Evolutionary conservation across 2,113 vertebrate species (phyloP), one percentile per base, ranked within the genome.

Genomic region (Catharus minimus): DNA sequence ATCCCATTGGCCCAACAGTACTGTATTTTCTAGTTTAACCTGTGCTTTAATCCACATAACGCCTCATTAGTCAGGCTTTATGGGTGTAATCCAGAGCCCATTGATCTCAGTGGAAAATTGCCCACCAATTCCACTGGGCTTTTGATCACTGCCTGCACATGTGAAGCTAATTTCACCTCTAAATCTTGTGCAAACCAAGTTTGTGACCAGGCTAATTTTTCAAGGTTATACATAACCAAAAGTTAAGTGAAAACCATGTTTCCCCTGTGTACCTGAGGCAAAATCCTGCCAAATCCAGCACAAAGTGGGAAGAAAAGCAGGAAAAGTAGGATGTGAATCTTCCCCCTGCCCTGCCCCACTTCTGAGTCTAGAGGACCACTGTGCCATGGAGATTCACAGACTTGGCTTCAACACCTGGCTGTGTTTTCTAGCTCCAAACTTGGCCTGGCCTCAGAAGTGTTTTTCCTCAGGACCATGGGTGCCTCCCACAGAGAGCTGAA

Each of bases 401-500:
- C 89, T 94, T 95, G 74, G 67, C 67, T 96, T 90, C 78, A 80
- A 56, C 49, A 84, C 74, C 75, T 93, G 78, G 50, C 72, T 69
- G 24, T 62, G 61, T 32, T 82, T 27, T 91, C 84, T 50, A 73
- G 65, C 24, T 71, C 38, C 53, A 84, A 47, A 73, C 6, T 87
- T 89, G 77, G 57, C 57, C 50, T 82, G 53, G 69, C 47, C 62
- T 94, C 62, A 95, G 76, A 93, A 76, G 33, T 66, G 66, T n/a
- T 94, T 60, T 86, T 57, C 88, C 76, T 90, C 79, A 89, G 50
- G 81, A 86, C n/a, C 71, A 72, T 90, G 57, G 83, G 76, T 89
- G 74, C 72, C 94, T 96, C 90, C 86, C 83, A 95, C 43, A 69
- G 81, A 95, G 88, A 71, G 95, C 91, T 93, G 23, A 94, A 93